Evolutionary conservation across 2,888 invertebrate species (phyloP).

Genomic region (Epicampocera succincta): DNA sequence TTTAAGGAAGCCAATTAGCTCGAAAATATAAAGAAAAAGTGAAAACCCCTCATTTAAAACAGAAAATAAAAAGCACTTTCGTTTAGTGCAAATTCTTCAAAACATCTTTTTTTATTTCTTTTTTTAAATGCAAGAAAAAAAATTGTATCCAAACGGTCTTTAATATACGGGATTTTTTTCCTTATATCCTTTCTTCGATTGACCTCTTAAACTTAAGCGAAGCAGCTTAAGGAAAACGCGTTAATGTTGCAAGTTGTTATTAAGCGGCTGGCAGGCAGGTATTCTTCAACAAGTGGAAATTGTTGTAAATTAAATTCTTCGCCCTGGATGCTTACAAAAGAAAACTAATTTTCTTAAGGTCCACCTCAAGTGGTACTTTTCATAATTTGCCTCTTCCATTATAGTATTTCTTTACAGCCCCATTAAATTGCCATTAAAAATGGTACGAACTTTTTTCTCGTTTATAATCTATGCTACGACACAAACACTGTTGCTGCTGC

Average conservation of each 20-base stretch:
- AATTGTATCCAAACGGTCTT: no score
- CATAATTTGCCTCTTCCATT: slow-evolving; percentile 35
- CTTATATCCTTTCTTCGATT: slow-evolving; percentile 5
- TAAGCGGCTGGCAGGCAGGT: background rate
- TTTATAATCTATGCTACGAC: no score
- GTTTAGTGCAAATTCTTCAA: background rate
- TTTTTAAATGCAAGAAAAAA: no score
- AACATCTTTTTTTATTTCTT: no score
- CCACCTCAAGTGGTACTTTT: slow-evolving; percentile 60
- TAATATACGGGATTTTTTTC: slow-evolving; percentile 37
- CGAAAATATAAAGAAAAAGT: slow-evolving; percentile 9
- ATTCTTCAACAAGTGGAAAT: slow-evolving; percentile 3
- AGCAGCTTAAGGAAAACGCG: slow-evolving; percentile 61
- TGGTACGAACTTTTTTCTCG: background rate
- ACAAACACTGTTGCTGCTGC: no score
- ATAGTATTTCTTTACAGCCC: background rate
- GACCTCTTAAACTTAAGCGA: no score
- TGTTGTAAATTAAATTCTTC: slow-evolving; percentile 49
- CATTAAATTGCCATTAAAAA: slow-evolving; percentile 34
- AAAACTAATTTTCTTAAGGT: slow-evolving; percentile 56
- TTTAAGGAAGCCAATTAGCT: slow-evolving; percentile 59
- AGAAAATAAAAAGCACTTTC: background rate
- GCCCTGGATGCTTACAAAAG: slow-evolving; percentile 8
- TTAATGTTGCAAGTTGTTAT: slow-evolving; percentile 51
- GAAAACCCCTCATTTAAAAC: slow-evolving; percentile 42